Base-by-base conservation (phyloP, 2,113 vertebrate genomes). In the Propithecus coquereli region DNA sequence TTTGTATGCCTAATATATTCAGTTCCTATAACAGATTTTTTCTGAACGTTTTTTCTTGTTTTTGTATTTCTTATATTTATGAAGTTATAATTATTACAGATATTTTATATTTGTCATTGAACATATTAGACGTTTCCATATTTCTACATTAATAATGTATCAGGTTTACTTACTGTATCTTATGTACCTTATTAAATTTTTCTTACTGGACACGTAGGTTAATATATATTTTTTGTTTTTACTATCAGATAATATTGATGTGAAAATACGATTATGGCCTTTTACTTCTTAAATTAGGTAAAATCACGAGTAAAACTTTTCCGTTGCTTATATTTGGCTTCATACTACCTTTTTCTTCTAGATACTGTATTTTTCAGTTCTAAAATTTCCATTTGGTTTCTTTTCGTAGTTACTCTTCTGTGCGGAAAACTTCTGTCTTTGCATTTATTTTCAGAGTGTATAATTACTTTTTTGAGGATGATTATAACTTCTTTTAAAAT, bases 61-160 rank as follows among this genome's bases (percentile, higher is more conserved):
- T 93, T 91, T 95, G 13, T 13, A 66, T 85, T 93, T 86, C 16
- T 88, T 85, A 70, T 1, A 37, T 81, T 88, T 81, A 93, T 74
- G 20, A 85, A 81, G 52, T 80, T 87, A 11, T 59, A 77, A 27
- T 95, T 52, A 52, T 87, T 93, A 32, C 27, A 84, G 1, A 65
- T 89, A 45, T 85, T 77, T 80, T 91, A 1, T 17, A 50, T 68
- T 94, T 90, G 16, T 61, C 40, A 61, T 37, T 52, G 85, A 89
- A 68, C 2, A 27, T 70, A n/a, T 70, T 80, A 89, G 59, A 82
- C 17, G 40, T 94, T 89, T 65, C 50, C 6, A 30, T 84, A 52
- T 57, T 91, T 74, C 7, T 80, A 9, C 13, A 52, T 79, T 87
- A 83, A 47, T 88, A 85, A 66, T 73, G 3, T 71, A 52, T 92